Percentiles rank a stretch among this genome's conserved stretches.
These are phyloP conservation scores for Hippocampus mohnikei DNA, from an alignment of 2,113 vertebrate species.

Conservation along the genomic window DNA sequence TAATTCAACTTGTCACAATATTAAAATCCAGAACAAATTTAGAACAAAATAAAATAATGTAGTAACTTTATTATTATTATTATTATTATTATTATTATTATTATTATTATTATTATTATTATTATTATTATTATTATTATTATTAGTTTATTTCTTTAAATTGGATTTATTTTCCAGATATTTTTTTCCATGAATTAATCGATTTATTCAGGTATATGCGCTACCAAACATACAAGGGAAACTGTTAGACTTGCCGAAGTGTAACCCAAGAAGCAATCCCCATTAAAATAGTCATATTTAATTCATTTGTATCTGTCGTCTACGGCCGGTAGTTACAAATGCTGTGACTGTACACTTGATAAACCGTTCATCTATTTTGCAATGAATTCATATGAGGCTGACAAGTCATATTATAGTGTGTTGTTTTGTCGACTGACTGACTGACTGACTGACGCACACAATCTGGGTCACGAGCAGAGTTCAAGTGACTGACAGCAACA, in stretches of 20 bases:
- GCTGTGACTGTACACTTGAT: background rate
- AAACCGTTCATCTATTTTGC: background rate
- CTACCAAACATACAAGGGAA: background rate
- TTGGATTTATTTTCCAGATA: background rate
- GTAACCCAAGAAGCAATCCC: background rate
- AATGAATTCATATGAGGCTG: background rate
- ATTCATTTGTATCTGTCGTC: background rate
- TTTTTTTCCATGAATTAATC: background rate
- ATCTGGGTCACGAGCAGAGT: slow-evolving; percentile 40
- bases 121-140: no score
- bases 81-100: no score
- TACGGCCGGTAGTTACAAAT: background rate
- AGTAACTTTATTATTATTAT: no score
- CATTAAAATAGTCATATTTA: background rate
- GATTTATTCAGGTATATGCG: background rate
- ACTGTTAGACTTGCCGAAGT: background rate
- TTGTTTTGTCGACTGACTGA: background rate
- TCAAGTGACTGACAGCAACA: slow-evolving; percentile 42
- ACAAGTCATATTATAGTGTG: background rate
- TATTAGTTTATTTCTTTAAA: no score
- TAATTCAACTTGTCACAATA: no score
- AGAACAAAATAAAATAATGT: no score
- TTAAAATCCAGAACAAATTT: no score
- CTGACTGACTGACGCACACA: background rate
- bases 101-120: no score